Evolutionary conservation across 2,113 vertebrate genomes (phyloP), one percentile per base, ranked within the genome.

Genomic region (Lycaon pictus): DNA sequence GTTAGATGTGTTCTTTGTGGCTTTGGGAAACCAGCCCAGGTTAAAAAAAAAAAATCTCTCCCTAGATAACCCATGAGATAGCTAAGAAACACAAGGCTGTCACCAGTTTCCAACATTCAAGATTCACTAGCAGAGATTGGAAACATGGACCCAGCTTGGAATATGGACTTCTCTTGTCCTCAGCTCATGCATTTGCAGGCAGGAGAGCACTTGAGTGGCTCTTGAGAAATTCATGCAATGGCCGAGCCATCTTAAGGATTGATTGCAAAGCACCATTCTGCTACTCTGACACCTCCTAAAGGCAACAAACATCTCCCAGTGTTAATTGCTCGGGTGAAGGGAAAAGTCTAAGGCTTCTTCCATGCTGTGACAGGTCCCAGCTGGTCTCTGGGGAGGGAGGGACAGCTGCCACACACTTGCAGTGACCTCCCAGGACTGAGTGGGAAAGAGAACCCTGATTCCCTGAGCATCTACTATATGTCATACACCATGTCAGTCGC

Each of bases 261-360:
- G 98, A 98, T 98, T 96, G 95, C 93, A 94, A 94, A 13, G 8
- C 37, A 43, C 82, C 56, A 43, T 95, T 67, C 90, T 95, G 88
- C 89, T 98, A 95, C 88, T 95, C 98, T 96, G 96, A 98, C 98
- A 98, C 98, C 97, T 98, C 90, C 87, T 98, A 98, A 94, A 71
- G 93, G 97, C 65, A 94, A 58, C 90, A 95, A 97, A 96, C 92
- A 98, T 98, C 94, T 97, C 96, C 90, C 93, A 55, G 87, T 96
- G 97, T 97, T 95, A 97, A 96, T 95, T 37, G 62, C 92, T 77
- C 22, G 43, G 72, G 85, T 97, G 93, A 96, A 95, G 96, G 85
- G 80, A 92, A 96, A 94, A 95, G 87, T 95, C 81, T 87, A 53
- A 95, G 17, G n/a, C 84, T 88, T 77, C 90, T 90, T 96, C 37